phyloP scores from a whole-genome alignment of 2,113 vertebrate genomes.

The Suricata suricatta region DNA sequence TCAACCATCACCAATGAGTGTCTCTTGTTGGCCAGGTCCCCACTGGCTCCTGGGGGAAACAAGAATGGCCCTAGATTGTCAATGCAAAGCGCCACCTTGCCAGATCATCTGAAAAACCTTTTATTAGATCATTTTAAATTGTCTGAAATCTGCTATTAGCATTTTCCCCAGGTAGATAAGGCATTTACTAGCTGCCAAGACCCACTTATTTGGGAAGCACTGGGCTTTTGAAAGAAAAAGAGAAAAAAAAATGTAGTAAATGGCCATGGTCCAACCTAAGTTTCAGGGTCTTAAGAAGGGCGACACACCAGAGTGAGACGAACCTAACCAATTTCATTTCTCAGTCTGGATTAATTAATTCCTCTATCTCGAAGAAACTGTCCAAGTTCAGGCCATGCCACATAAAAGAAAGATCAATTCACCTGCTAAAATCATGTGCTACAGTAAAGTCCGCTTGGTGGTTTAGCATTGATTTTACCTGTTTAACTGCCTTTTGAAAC shows the following conservation, averaged over 20 bases:
- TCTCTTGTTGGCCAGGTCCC: background rate
- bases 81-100: background rate
- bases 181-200: background rate
- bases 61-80: too few species aligned
- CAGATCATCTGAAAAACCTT: background rate
- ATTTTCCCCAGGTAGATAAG: background rate
- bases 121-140: background rate
- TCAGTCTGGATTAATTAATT: background rate
- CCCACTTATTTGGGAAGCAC: background rate
- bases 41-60: background rate
- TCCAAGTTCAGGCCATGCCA: background rate
- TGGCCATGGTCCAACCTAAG: background rate
- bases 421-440: fast-evolving
- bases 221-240: background rate
- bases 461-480: background rate
- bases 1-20: background rate
- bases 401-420: background rate
- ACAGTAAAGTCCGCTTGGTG: background rate
- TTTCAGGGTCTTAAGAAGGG: background rate
- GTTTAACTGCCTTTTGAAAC: background rate
- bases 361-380: background rate
- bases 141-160: background rate
- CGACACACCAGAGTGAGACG: background rate
- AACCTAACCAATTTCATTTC: background rate
- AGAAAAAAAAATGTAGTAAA: background rate